Percentiles rank a stretch among this genome's conserved stretches.
These are phyloP conservation scores for Neomonachus schauinslandi DNA, from an alignment of 2,113 vertebrate genomes.

Conservation along the genomic window DNA sequence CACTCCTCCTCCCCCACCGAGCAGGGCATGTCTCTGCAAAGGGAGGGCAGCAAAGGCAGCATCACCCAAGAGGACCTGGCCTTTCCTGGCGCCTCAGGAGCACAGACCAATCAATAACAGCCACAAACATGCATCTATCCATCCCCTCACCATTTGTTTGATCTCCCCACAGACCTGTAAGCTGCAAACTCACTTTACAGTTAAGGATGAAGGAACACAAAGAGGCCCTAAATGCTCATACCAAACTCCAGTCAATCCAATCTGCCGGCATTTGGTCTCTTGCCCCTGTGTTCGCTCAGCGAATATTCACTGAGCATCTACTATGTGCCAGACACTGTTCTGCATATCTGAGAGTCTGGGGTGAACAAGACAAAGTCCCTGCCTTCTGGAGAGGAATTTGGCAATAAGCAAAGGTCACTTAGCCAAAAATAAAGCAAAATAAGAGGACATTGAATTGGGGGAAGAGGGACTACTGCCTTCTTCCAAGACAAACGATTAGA, in stretches of 20 bases:
- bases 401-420: not conserved
- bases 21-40: slow-evolving; percentile 90
- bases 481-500: not conserved
- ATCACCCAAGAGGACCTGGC: not conserved
- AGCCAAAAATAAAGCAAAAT: not conserved
- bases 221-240: not conserved
- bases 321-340: not conserved
- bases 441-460: not conserved
- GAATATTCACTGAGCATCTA: not conserved
- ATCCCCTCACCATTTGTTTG: not conserved
- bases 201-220: not conserved
- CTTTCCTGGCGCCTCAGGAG: not conserved
- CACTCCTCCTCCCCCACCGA: slow-evolving; percentile 90
- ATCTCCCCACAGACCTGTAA: not conserved
- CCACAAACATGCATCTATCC: not conserved
- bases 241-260: not conserved
- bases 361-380: not conserved
- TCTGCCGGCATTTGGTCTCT: not conserved
- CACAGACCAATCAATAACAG: no score
- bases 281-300: not conserved
- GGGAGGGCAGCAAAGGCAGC: not conserved
- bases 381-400: not conserved
- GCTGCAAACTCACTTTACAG: not conserved
- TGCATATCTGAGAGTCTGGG: not conserved
- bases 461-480: not conserved